Evolutionary conservation across 2,797 vertebrate species (phyloP).

Genomic region (Carapus acus): DNA sequence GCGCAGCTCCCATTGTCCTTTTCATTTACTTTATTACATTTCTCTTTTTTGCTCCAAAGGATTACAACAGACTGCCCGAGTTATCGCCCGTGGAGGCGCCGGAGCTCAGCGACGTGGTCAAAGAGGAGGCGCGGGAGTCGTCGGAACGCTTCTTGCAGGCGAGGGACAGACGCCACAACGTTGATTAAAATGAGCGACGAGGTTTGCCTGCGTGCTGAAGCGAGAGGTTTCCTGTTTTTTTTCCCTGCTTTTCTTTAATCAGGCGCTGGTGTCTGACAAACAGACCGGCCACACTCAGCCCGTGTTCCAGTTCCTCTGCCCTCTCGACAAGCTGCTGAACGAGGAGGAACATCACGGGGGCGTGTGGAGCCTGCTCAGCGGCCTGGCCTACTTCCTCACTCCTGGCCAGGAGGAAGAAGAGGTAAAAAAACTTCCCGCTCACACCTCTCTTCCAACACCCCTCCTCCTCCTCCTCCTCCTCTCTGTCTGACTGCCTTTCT

Average conservation of each 20-base stretch:
- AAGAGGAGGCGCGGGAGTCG: constrained; percentile 51
- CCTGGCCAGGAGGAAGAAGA: constrained; percentile 70
- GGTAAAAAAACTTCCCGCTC: constrained; percentile 46
- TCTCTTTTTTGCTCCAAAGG: constrained; percentile 46
- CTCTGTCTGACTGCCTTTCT: not conserved
- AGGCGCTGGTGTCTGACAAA: constrained; percentile 67
- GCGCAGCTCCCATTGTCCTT: not conserved
- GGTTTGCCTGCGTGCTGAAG: too few species aligned
- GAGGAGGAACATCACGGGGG: constrained; percentile 61
- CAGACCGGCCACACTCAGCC: constrained; percentile 60
- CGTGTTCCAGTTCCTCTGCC: constrained; percentile 75
- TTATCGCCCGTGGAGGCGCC: constrained; percentile 50
- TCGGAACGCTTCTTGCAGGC: constrained; percentile 72
- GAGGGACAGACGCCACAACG: not conserved
- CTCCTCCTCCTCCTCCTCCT: too few species aligned
- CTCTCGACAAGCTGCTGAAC: constrained; percentile 65
- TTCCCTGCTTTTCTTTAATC: not conserved
- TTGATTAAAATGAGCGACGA: too few species aligned
- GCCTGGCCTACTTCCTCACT: constrained; percentile 70
- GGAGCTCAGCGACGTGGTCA: constrained; percentile 30
- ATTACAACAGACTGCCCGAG: constrained; percentile 50
- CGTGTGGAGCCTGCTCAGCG: constrained; percentile 69
- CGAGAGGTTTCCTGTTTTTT: not conserved
- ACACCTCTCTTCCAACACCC: too few species aligned
- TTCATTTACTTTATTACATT: not conserved